Base-by-base conservation (phyloP, 2,113 vertebrate species). In the Nycticorax nycticorax region DNA sequence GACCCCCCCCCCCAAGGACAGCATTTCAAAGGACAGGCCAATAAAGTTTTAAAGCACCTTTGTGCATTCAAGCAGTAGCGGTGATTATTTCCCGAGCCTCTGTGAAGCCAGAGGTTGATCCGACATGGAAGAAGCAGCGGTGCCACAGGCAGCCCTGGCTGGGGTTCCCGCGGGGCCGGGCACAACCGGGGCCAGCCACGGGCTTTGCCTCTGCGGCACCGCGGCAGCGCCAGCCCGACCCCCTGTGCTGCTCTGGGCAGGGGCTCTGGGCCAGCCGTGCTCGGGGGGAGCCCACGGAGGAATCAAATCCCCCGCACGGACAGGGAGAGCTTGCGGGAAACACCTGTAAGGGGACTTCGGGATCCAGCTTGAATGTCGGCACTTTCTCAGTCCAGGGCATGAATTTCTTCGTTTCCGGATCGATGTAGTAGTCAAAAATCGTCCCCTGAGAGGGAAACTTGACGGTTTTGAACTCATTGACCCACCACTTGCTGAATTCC, bases 401-500 rank as follows among this genome's bases (percentile, higher is more conserved):
- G 94, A 98, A 98, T 72, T 96, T 98, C 71, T 97, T 98, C 0
- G 91, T 97, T 39, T 98, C 94, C 0, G 97, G 96, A 24, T 98
- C 97, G 6, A 98, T 95, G 89, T 97, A 98, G 75, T 98, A 98
- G 92, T 98, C 98, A 32, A 98, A 98, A 68, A 98, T 63, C 1
- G 98, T 98, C 12, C 98, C 98, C 48, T 98, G 97, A 2, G 90
- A 97, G 33, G 98, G 98, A 68, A 98, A 97, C 98, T 98, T 98
- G 96, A 98, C 62, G 5, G 97, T 88, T 87, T 98, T 98, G 56
- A 98, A 98, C 28, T 98, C 98, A 0, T 97, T 94, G 81, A 98
- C 32, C 98, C 98, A 98, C 98, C 98, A 98, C 17, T 91, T 98
- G 94, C 98, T 98, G 98, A 98, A 98, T 75, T 98, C 97, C 6